Base-by-base conservation (phyloP, 2,888 invertebrate genomes). In the Callosobruchus maculatus region DNA sequence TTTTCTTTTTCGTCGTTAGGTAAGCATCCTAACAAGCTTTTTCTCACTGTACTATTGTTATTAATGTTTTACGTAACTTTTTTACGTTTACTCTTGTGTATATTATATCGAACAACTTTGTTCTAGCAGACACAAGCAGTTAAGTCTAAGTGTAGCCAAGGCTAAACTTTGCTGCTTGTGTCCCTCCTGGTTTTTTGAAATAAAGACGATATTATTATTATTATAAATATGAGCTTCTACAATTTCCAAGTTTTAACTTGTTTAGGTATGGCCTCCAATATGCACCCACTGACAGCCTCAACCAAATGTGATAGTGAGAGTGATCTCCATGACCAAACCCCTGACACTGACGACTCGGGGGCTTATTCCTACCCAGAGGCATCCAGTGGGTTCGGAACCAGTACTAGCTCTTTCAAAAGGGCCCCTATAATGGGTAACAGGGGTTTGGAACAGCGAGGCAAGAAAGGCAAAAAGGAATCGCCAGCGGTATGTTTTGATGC, bases 321-420 rank as follows among this genome's bases (percentile, higher is more conserved):
- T 78, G 93, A 93, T 80, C 86, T 91, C 78, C 91, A 91, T 79
- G 93, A 93, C 84, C 91, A 90, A 80, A 92, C 92, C 70, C 92
- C 93, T 4, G 94, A 94, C 86, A 93, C 94, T 2, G 94, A 94
- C 84, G 93, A 92, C 85, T 92, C 92, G 0, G 89, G 89, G 18
- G 88, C 89, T 13, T 89, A 88, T 83, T 90, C 88, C 21, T 88
- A 88, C 79, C 88, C 88, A 26, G 88, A 86, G 83, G 84, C 88
- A 80, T 84, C 87, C 77, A 88, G 89, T 83, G 76, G 80, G 31
- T 84, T 83, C 21, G 71, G 71, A 26, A 83, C 85, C n/a, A 82
- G 84, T 21, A 85, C 85, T n/a, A 86, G 87, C 30, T 88, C 91
- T 0, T 91, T 91, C 78, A 91, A 91, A 82, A 86, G 91, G 68